These are phyloP conservation scores for Sus cebifrons DNA, from an alignment of 2,797 vertebrate species.

Conservation along the genomic window DNA sequence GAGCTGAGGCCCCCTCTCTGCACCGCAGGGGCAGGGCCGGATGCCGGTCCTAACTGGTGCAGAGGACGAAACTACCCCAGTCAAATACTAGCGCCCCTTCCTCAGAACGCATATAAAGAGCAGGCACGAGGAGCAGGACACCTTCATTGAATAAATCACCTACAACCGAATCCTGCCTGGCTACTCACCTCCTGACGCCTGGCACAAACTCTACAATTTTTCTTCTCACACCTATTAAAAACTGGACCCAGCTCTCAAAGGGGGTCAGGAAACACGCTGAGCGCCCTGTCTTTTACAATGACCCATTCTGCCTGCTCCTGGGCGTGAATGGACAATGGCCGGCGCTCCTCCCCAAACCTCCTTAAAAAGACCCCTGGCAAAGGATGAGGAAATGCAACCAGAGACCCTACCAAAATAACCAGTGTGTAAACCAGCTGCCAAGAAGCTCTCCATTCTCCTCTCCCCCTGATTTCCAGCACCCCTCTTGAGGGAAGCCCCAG, in stretches of 20 bases:
- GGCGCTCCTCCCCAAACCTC: not conserved
- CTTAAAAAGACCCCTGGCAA: not conserved
- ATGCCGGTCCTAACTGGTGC: not conserved
- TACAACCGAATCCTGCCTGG: not conserved
- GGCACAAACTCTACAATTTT: not conserved
- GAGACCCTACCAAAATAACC: not conserved
- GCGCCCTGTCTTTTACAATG: not conserved
- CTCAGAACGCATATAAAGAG: not conserved
- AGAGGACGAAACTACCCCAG: not conserved
- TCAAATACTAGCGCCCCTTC: not conserved
- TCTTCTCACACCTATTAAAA: not conserved
- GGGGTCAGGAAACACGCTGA: not conserved
- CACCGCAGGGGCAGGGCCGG: accelerated
- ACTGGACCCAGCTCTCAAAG: not conserved
- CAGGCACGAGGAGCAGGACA: not conserved
- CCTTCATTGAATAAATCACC: not conserved
- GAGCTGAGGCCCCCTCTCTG: too few species aligned
- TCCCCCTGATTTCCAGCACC: not conserved
- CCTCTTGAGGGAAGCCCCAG: not conserved
- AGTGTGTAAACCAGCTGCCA: not conserved
- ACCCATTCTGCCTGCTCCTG: not conserved
- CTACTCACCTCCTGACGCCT: not conserved
- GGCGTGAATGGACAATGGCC: not conserved
- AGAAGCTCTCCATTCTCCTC: not conserved
- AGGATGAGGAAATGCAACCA: not conserved